Evolutionary conservation across 1,140 invertebrate genomes (phyloP), one percentile per base, ranked within the genome.

Genomic region (Drosophila grimshawi): DNA sequence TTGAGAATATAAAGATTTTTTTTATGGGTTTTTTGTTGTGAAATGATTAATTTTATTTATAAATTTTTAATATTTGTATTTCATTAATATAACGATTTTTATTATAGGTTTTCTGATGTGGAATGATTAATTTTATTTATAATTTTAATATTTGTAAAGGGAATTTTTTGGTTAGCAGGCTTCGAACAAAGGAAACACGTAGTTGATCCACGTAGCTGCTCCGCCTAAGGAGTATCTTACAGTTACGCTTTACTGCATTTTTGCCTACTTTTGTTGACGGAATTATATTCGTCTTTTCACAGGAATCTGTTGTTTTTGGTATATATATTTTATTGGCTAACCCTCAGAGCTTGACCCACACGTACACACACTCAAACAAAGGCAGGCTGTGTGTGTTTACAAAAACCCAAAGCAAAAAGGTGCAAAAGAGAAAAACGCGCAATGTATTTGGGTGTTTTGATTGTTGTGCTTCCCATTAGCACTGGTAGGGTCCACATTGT

Each of bases 401-500:
- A 35, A 49, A 70, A 75, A 71, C 59, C 69, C 65, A 62, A 67
- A 70, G 59, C 68, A 59, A 43, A 19, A 67, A 81, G 78, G 66
- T 81, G 75, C 62, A 71, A 69, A 78, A 60, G 52, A 77, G 71
- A 19, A 19, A 19, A 19, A 19, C 4, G 39, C 39, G 2, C 2
- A 65, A 56, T 29, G 19, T 61, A 65, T 83, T 85, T 73, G 70
- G 48, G 48, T 53, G 8, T 39, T 74, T 43, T 57, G 48, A 56
- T 45, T 49, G 48, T 43, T 43, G 56, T 32, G 45, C 2, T 19
- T 37, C n/a, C 68, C 30, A 4, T n/a, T 48, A 35, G 7, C 45
- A 33, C 41, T n/a, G 46, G 49, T 39, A 52, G 45, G 39, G 37
- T 48, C 37, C 68, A 56, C 85, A 89, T 85, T 89, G 85, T 89